Base-by-base conservation (phyloP, 2,888 invertebrate species). In the Dryobotodes eremita region DNA sequence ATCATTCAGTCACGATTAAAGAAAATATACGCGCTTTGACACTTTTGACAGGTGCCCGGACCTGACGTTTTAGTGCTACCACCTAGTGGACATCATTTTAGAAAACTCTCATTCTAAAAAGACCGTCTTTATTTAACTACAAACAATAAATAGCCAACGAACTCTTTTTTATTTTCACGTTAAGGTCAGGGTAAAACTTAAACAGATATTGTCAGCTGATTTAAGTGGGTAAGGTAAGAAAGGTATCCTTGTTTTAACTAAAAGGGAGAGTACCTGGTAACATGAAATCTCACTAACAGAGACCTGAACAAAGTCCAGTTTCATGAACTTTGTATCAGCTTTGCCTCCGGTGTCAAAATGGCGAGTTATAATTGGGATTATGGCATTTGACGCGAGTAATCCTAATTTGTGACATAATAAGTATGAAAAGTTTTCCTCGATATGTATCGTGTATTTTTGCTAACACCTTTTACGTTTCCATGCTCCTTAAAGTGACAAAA, bases 201-300 rank as follows among this genome's bases (percentile, higher is more conserved):
- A 74, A 74, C 65, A 66, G 15, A 31, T 23, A 36, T 31, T 55
- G 59, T 26, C 46, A 66, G 82, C 26, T 11, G 31, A 20, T 31
- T 77, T 20, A 48, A 53, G 53, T 55, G 42, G 31, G 20, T 64
- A 53, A 72, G 46, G 31, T 57, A 46, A 59, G 20, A 55, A 71
- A 42, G 64, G 17, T 53, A 42, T 50, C 36, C 26, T 75, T 66
- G 26, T 61, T 53, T 53, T 48, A 66, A 82, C 59, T 61, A 48
- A 83, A 79, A 59, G 11, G 26, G 17, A 36, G 42, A 68, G 15
- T 26, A 82, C 26, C 23, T 48, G 20, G 20, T n/a, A n/a, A 75
- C 53, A 66, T 79, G 76, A 48, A 59, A 75, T 48, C 26, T 65
- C 53, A 53, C 53, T n/a, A 46, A 36, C 15, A 46, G 8, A 36